These are phyloP conservation scores for Coptodon rendalli DNA, from an alignment of 2,113 vertebrate species.

Conservation along the genomic window DNA sequence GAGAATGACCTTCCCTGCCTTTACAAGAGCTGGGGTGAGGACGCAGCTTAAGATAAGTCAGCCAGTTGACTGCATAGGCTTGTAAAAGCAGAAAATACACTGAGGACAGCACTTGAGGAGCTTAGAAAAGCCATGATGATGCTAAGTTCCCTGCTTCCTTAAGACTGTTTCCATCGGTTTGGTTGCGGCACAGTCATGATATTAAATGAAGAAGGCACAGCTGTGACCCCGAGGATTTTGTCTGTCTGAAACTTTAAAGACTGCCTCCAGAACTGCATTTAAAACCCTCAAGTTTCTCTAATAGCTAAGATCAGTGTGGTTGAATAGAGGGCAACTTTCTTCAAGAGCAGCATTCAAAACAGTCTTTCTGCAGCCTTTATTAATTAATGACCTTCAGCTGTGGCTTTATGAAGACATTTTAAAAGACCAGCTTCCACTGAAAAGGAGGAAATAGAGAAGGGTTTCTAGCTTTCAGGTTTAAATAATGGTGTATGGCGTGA, in stretches of 20 bases:
- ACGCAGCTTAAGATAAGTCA: constrained; percentile 47
- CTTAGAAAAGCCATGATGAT: constrained; percentile 27
- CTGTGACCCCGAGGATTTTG: neutral
- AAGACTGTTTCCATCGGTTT: neutral
- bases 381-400: constrained; percentile 28
- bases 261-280: neutral
- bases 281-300: neutral
- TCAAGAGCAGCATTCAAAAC: constrained; percentile 12
- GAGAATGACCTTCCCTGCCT: constrained; percentile 34
- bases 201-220: neutral
- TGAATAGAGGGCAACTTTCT: constrained; percentile 9
- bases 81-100: constrained; percentile 13
- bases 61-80: constrained; percentile 17
- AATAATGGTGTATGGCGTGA: neutral
- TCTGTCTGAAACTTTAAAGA: neutral
- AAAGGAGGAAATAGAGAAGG: neutral
- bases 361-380: constrained; percentile 1
- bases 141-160: neutral
- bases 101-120: constrained; percentile 25
- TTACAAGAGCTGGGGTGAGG: constrained; percentile 24
- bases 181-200: neutral
- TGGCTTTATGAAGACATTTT: neutral
- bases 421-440: constrained; percentile 15
- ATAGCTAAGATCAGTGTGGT: neutral
- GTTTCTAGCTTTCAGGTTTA: neutral